Percentiles rank a stretch among this genome's conserved stretches.
phyloP scores from a whole-genome alignment of 2,888 invertebrate species.

The Brachynemurus nebulosus region DNA sequence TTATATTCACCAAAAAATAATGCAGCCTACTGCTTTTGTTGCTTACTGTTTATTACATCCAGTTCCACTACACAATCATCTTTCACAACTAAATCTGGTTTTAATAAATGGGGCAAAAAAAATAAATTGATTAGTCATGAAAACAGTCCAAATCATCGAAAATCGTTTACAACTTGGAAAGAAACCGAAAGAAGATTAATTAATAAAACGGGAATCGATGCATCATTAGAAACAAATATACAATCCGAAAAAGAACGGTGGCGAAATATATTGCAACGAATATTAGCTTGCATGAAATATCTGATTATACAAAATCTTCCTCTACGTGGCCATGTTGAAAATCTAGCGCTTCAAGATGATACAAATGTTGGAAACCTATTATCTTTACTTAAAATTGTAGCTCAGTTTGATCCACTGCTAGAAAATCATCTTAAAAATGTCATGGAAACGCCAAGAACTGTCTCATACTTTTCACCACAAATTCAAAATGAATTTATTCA shows the following conservation, averaged over 20 bases:
- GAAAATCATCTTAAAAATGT: conserved; percentile 16
- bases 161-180: neutral
- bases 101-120: neutral
- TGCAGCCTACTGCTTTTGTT: conserved; percentile 14
- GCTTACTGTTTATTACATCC: conserved; percentile 14
- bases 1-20: conserved; percentile 13
- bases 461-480: too few species aligned
- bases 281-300: conserved; percentile 6
- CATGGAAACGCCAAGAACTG: conserved; percentile 13
- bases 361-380: conserved; percentile 12
- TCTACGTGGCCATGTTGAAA: conserved; percentile 10
- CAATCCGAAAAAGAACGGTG: conserved; percentile 8
- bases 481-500: too few species aligned
- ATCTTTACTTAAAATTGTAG: conserved; percentile 7
- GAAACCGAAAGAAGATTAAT: neutral
- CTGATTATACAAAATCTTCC: conserved; percentile 8
- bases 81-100: too few species aligned
- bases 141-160: neutral
- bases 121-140: neutral
- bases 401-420: conserved; percentile 12
- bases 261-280: conserved; percentile 9
- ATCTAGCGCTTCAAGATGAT: conserved; percentile 1
- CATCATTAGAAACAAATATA: neutral
- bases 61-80: too few species aligned
- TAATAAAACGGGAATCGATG: neutral